phyloP scores from a whole-genome alignment of 2,888 invertebrate species.

The Epirrhoe alternata region DNA sequence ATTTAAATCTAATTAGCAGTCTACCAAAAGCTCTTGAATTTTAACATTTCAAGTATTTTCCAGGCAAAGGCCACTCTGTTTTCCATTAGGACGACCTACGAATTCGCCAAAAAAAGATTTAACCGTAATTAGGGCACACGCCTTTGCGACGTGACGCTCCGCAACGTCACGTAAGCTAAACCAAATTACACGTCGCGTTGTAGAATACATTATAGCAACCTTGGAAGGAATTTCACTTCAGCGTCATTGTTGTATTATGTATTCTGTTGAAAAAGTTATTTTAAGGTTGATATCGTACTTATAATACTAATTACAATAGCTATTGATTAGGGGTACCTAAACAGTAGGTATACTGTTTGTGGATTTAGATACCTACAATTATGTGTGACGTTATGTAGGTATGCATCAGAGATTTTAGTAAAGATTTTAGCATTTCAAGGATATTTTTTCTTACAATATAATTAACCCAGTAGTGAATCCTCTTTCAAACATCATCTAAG shows the following conservation, averaged over 20 bases:
- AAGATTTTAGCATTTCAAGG: too few relatives aligned
- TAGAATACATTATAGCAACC: constrained; percentile 7
- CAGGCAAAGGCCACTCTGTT: constrained; percentile 15
- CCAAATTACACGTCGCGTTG: constrained; percentile 72
- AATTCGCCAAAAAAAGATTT: constrained; percentile 38
- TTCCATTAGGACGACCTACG: constrained; percentile 27
- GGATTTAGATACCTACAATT: too few relatives aligned
- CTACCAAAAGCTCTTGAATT: background rate
- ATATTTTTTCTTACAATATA: too few relatives aligned
- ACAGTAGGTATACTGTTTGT: too few relatives aligned
- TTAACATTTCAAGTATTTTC: background rate
- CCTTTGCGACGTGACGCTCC: constrained; percentile 70
- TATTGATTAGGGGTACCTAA: too few relatives aligned
- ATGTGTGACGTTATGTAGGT: too few relatives aligned
- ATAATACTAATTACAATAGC: too few relatives aligned
- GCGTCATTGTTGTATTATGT: background rate
- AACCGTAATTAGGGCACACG: constrained; percentile 77
- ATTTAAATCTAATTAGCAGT: background rate
- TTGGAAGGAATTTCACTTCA: constrained; percentile 11
- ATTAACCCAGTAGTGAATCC: too few relatives aligned
- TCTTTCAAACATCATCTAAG: too few relatives aligned
- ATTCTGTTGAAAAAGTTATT: background rate
- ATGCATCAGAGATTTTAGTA: too few relatives aligned
- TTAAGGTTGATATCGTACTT: background rate
- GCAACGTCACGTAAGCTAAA: constrained; percentile 80